These are phyloP conservation scores for Prunella fulvescens DNA, from an alignment of 2,113 vertebrate species.

Conservation along the genomic window DNA sequence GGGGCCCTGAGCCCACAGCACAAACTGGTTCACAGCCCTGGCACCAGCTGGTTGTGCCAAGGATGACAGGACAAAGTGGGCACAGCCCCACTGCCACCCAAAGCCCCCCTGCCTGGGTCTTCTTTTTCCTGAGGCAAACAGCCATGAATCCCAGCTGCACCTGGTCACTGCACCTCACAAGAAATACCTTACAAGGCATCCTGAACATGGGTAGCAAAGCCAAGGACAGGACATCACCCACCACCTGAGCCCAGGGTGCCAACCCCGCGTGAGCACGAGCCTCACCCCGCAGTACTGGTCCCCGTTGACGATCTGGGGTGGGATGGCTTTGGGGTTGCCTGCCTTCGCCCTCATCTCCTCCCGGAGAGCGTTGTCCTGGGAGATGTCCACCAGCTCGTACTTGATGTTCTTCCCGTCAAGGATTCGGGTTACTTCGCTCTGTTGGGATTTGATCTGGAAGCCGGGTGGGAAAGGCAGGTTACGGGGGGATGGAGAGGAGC, in stretches of 20 bases:
- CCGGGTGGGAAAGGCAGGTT: neutral
- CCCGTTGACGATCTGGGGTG: constrained; percentile 93
- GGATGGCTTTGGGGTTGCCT: constrained; percentile 85
- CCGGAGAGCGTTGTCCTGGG: constrained; percentile 83
- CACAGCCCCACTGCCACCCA: neutral
- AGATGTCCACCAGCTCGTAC: constrained; percentile 92
- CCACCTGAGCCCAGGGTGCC: fast-evolving
- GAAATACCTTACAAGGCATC: fast-evolving
- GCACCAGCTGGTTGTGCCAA: neutral
- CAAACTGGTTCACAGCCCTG: neutral
- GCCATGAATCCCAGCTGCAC: fast-evolving
- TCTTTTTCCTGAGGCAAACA: neutral
- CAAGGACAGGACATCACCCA: neutral
- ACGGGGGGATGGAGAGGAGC: neutral
- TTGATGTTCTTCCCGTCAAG: constrained; percentile 90
- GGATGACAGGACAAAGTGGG: neutral
- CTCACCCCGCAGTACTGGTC: constrained; percentile 95
- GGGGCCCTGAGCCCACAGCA: fast-evolving
- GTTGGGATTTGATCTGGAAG: constrained; percentile 90
- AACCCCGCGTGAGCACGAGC: fast-evolving
- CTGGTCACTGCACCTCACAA: fast-evolving
- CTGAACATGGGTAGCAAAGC: fast-evolving
- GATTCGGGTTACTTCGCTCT: constrained; percentile 88
- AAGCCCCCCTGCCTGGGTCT: fast-evolving
- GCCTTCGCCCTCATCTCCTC: constrained; percentile 91